Evolutionary conservation across 2,888 invertebrate species (phyloP).

Genomic region (Phortica magna): DNA sequence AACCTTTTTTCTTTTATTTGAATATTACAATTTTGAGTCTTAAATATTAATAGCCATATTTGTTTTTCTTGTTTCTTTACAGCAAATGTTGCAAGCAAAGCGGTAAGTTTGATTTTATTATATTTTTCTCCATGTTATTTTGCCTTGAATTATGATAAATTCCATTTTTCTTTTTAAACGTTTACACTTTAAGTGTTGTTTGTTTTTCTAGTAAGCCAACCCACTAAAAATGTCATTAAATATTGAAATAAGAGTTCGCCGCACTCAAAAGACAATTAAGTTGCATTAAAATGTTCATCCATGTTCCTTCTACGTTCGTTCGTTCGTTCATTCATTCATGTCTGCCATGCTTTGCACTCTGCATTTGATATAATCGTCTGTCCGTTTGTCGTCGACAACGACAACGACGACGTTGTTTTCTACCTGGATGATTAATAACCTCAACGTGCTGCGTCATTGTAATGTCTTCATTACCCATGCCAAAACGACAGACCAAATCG

Average conservation of each 20-base stretch:
- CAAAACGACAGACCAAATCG: not conserved
- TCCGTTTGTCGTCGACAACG: not conserved
- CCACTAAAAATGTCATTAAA: slow-evolving; percentile 46
- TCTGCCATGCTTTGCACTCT: not conserved
- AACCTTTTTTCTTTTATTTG: too few species aligned
- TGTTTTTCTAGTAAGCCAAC: slow-evolving; percentile 36
- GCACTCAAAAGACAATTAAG: slow-evolving; percentile 33
- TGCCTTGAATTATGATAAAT: too few species aligned
- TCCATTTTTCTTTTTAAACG: not conserved
- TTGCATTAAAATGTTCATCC: slow-evolving; percentile 16
- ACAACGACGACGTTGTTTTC: not conserved
- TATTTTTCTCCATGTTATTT: too few species aligned
- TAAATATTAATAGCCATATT: too few species aligned
- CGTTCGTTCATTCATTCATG: slow-evolving; percentile 1
- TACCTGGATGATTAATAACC: slow-evolving; percentile 42
- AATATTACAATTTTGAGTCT: too few species aligned
- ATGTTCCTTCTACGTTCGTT: not conserved
- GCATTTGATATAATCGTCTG: not conserved
- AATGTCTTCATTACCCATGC: slow-evolving; percentile 49
- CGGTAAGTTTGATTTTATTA: too few species aligned
- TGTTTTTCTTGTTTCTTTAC: too few species aligned
- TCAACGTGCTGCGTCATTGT: slow-evolving; percentile 43
- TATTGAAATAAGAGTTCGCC: slow-evolving; percentile 47
- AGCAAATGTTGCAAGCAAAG: too few species aligned
- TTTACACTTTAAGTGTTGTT: slow-evolving; percentile 47